Evolutionary conservation across 2,888 invertebrate genomes (phyloP).

Genomic region (Rutpela maculata): DNA sequence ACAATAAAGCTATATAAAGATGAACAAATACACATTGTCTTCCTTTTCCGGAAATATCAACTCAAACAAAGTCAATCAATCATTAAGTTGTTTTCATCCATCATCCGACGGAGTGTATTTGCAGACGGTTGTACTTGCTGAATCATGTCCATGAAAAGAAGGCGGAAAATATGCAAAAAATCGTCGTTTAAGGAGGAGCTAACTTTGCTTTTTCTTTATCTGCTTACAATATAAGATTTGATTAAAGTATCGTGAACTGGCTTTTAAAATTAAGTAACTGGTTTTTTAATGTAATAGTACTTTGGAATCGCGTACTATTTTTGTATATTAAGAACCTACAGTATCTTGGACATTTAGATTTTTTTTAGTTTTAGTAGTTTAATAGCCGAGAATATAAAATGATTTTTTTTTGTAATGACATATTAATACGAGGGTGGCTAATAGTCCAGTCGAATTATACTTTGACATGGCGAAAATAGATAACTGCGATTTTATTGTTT

Average conservation of each 20-base stretch:
- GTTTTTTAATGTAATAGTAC: too few species aligned
- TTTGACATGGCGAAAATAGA: too few species aligned
- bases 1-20: neutral
- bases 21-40: constrained; percentile 13
- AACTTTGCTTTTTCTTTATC: neutral
- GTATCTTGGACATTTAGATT: too few species aligned
- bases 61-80: constrained; percentile 32
- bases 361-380: too few species aligned
- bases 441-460: too few species aligned
- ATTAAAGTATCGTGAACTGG: too few species aligned
- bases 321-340: too few species aligned
- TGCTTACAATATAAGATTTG: neutral
- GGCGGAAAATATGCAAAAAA: constrained; percentile 27
- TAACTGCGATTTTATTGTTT: too few species aligned
- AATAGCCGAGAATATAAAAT: too few species aligned
- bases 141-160: constrained; percentile 22
- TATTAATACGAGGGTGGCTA: too few species aligned
- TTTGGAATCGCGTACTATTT: too few species aligned
- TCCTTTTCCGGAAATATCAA: constrained; percentile 31
- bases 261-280: neutral
- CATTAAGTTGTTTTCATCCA: constrained; percentile 28
- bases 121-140: constrained; percentile 28
- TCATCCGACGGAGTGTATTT: constrained; percentile 22
- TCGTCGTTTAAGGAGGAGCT: constrained; percentile 17
- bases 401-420: too few species aligned